phyloP scores from a whole-genome alignment of 2,888 invertebrate species.

The Agrochola lota region DNA sequence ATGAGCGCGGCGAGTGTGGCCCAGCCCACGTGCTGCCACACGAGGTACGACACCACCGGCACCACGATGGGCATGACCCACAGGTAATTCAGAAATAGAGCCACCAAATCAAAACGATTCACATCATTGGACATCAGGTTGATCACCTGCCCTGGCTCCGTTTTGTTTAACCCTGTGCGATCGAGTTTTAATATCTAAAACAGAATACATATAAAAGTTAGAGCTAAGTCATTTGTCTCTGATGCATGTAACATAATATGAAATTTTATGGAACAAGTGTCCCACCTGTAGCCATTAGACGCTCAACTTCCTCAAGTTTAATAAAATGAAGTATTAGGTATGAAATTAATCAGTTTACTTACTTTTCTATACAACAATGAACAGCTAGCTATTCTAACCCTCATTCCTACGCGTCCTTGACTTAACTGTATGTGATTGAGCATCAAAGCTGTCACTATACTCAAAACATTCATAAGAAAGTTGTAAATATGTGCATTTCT shows the following conservation, averaged over 20 bases:
- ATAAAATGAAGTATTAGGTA: background rate
- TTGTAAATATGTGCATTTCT: conserved; percentile 93
- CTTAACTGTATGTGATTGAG: conserved; percentile 92
- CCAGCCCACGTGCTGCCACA: conserved; percentile 86
- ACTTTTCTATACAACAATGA: conserved; percentile 96
- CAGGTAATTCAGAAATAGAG: conserved; percentile 93
- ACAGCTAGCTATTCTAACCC: conserved; percentile 94
- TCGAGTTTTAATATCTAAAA: conserved; percentile 88
- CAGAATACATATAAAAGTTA: conserved; percentile 1
- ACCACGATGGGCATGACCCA: conserved; percentile 95
- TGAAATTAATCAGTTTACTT: conserved; percentile 43
- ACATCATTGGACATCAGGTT: conserved; percentile 97
- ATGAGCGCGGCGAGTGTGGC: conserved; percentile 84
- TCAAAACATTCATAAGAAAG: conserved; percentile 90
- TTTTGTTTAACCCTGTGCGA: conserved; percentile 90
- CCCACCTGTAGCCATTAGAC: background rate
- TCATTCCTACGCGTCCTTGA: conserved; percentile 93
- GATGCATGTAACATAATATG: background rate
- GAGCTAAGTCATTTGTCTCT: background rate
- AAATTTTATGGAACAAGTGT: background rate
- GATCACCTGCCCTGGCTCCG: conserved; percentile 94
- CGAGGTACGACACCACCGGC: conserved; percentile 88
- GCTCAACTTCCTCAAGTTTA: background rate
- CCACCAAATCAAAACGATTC: conserved; percentile 94
- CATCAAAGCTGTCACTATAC: conserved; percentile 90